Base-by-base conservation (phyloP, 2,888 invertebrate species). In the Drosophila prostipennis region DNA sequence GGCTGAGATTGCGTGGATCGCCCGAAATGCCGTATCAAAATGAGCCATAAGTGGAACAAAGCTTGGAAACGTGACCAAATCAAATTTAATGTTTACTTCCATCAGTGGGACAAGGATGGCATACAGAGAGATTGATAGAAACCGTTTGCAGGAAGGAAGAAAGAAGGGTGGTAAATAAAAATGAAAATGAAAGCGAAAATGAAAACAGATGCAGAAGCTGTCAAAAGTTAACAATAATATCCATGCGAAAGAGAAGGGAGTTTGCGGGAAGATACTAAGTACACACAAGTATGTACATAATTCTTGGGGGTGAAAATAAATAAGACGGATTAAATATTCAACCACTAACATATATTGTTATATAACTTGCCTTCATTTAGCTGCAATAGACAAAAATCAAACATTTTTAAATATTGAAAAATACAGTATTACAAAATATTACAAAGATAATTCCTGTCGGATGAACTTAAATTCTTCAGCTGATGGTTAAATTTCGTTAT, bases 1-100 rank as follows among this genome's bases (percentile, higher is more conserved):
- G 75, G 58, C 54, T 71, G 74, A 77, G 84, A 89, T 88, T 87
- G 87, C 87, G 77, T 60, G 63, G 54, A 55, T 40, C 59, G 36
- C 13, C 19, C 8, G 36, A 36, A 26, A 48, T 55, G 51, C 56
- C 64, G 72, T 72, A 77, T 74, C 75, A 82, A 89, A 90, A 90
- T 90, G 90, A 89, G 89, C 89, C 89, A 90, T 90, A 90, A 90
- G 91, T 90, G 90, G 90, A 91, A 87, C 90, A 91, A 91, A 91
- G 91, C 91, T 90, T 77, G 79, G 63, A 79, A 88, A 91, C 90
- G 90, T 90, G 90, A 91, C 90, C 90, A 89, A 91, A 90, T 90
- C 90, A 90, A 90, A 88, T 90, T 90, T 90, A 90, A 91, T 89
- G 91, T 80, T 76, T 78, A 65, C 65, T 73, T 54, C 70, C 70